phyloP scores from a whole-genome alignment of 1,140 invertebrate species.

The Heliconius congener region DNA sequence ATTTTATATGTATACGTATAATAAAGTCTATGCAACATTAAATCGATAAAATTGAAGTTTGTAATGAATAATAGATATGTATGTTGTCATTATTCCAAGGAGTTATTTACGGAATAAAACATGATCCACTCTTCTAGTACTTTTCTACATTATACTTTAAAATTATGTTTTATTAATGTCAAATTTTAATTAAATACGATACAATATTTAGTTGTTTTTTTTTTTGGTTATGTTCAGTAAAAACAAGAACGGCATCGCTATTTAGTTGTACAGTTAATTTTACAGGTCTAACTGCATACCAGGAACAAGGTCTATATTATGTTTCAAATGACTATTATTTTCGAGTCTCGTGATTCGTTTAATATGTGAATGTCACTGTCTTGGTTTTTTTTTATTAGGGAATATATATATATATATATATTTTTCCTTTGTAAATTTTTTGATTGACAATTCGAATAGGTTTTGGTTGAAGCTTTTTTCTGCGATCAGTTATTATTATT shows the following conservation, averaged over 20 bases:
- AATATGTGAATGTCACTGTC: slow-evolving; percentile 55
- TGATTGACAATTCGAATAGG: slow-evolving; percentile 51
- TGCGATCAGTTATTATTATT: slow-evolving; percentile 12
- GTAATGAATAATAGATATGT: too few species aligned
- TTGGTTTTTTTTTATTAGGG: slow-evolving; percentile 45
- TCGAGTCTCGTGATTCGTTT: slow-evolving; percentile 62
- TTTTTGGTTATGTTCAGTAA: neutral
- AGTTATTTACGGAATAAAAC: neutral
- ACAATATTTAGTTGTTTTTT: too few species aligned
- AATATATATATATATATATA: slow-evolving; percentile 17
- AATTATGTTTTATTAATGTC: too few species aligned
- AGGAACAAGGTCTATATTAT: slow-evolving; percentile 80
- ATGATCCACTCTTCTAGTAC: neutral
- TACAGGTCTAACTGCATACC: slow-evolving; percentile 80
- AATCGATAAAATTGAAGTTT: too few species aligned
- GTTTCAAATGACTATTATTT: slow-evolving; percentile 64
- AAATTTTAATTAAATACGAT: too few species aligned
- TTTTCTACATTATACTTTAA: neutral
- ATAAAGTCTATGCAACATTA: too few species aligned
- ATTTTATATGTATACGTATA: too few species aligned
- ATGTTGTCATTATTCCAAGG: neutral
- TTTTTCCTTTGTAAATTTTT: slow-evolving; percentile 48
- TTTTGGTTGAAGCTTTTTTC: slow-evolving; percentile 22
- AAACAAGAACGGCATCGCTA: slow-evolving; percentile 70
- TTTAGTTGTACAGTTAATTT: slow-evolving; percentile 81